These are phyloP conservation scores for Porites divaricata DNA, from an alignment of 92 coral and sea anemone species.

Conservation along the genomic window DNA sequence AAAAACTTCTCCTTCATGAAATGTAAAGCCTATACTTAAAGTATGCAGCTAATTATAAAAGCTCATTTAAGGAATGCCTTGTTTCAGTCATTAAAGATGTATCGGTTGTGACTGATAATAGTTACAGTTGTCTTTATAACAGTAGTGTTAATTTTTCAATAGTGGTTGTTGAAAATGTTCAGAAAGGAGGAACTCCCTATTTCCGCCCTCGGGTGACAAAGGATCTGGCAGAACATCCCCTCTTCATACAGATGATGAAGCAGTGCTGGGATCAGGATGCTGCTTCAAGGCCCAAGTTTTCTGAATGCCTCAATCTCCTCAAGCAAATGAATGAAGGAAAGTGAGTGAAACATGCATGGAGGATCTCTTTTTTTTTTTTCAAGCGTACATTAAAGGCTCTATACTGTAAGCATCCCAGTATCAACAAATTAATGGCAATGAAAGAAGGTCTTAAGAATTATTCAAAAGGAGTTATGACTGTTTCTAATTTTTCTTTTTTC, in stretches of 20 bases:
- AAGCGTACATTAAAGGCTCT: too few species aligned
- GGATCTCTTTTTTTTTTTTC: too few species aligned
- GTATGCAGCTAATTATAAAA: too few species aligned
- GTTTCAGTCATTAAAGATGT: background rate
- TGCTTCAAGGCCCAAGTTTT: slow-evolving; percentile 69
- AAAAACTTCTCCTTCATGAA: too few species aligned
- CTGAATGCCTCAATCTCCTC: slow-evolving; percentile 76
- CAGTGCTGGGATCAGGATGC: slow-evolving; percentile 83
- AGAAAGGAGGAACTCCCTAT: slow-evolving; percentile 77
- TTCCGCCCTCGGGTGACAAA: slow-evolving; percentile 84
- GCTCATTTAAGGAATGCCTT: too few species aligned
- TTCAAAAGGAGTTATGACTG: too few species aligned
- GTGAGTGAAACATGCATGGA: slow-evolving; percentile 47
- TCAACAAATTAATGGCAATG: too few species aligned
- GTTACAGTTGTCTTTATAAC: background rate
- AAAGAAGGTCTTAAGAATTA: too few species aligned
- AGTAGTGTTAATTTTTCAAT: background rate
- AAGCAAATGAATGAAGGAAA: slow-evolving; percentile 90
- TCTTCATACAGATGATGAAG: slow-evolving; percentile 74
- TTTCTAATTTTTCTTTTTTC: too few species aligned
- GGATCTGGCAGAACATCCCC: slow-evolving; percentile 78
- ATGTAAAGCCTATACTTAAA: too few species aligned
- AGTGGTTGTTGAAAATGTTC: slow-evolving; percentile 83
- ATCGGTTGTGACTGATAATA: background rate
- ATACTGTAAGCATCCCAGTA: too few species aligned